Evolutionary conservation across 2,888 invertebrate genomes (phyloP).

Genomic region (Thymelicus lineola): DNA sequence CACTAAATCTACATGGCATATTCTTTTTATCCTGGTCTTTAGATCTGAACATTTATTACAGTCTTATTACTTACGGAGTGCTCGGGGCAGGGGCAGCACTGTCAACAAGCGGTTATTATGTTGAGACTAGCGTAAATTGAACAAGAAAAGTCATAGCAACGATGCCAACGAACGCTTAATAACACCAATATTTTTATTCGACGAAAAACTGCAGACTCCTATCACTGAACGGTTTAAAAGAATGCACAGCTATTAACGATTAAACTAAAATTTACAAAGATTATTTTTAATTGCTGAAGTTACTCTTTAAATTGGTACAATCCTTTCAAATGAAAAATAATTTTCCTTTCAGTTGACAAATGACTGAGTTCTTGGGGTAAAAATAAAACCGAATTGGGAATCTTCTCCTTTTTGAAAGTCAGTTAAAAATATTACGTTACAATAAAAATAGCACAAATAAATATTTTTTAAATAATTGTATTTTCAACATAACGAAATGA

Average conservation of each 20-base stretch:
- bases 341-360: too few relatives aligned
- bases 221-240: neutral
- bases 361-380: too few relatives aligned
- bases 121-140: slow-evolving; percentile 79
- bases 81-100: slow-evolving; percentile 69
- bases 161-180: slow-evolving; percentile 50
- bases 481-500: neutral
- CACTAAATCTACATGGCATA: slow-evolving; percentile 81
- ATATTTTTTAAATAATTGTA: too few relatives aligned
- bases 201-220: slow-evolving; percentile 17
- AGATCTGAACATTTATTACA: slow-evolving; percentile 82
- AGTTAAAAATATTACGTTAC: too few relatives aligned
- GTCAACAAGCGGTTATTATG: slow-evolving; percentile 83
- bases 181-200: slow-evolving; percentile 45
- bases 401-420: too few relatives aligned
- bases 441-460: too few relatives aligned
- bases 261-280: neutral
- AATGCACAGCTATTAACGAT: neutral
- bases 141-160: slow-evolving; percentile 71
- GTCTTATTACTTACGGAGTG: slow-evolving; percentile 82
- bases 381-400: too few relatives aligned
- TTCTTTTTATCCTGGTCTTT: slow-evolving; percentile 75
- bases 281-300: too few relatives aligned
- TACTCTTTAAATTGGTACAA: too few relatives aligned
- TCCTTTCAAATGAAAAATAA: too few relatives aligned